These are phyloP conservation scores for Aselliscus stoliczkanus DNA, from an alignment of 2,797 vertebrate genomes.

Conservation along the genomic window DNA sequence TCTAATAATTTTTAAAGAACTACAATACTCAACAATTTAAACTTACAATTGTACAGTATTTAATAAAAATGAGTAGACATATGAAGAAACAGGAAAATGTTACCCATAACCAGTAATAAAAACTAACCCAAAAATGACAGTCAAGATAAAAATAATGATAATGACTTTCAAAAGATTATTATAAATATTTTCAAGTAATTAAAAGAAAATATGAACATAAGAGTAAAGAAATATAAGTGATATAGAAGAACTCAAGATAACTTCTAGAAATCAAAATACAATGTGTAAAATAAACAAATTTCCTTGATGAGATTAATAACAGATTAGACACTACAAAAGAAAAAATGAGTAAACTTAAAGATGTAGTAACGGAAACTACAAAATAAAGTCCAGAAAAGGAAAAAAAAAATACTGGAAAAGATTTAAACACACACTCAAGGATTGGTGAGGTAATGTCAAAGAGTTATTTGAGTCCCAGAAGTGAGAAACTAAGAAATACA, in stretches of 20 bases:
- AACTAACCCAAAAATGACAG: neutral
- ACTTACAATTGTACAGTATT: neutral
- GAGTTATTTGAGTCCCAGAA: neutral
- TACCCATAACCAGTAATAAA: neutral
- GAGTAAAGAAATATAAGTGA: neutral
- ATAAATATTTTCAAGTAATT: neutral
- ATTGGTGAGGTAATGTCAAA: neutral
- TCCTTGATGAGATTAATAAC: neutral
- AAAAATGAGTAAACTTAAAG: neutral
- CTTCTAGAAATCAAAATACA: neutral
- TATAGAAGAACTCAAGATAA: neutral
- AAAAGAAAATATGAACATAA: neutral
- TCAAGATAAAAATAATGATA: neutral
- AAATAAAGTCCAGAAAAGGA: neutral
- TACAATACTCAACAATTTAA: neutral
- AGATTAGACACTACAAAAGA: neutral
- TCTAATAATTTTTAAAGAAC: neutral
- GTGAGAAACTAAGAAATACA: neutral
- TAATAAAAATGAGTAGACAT: neutral
- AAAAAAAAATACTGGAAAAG: neutral
- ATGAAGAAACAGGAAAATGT: neutral
- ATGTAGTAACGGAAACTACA: neutral
- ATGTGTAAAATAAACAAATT: neutral
- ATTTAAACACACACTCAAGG: neutral
- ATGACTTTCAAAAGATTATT: neutral